Percentiles rank a stretch among this genome's conserved stretches.
Evolutionary conservation across 2,888 invertebrate species (phyloP).

Genomic region (Hydriomena furcata): DNA sequence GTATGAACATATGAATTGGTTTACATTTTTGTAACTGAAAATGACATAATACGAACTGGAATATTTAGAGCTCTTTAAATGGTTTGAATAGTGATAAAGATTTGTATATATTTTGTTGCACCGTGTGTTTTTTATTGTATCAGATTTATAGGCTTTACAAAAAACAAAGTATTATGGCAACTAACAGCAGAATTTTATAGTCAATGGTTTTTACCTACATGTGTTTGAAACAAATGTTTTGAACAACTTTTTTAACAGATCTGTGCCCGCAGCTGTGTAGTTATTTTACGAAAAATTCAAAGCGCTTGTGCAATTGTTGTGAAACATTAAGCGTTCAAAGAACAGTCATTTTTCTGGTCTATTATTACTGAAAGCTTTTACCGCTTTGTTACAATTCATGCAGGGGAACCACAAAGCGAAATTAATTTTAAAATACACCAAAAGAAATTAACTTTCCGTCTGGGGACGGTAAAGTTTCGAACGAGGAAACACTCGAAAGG

Average conservation of each 20-base stretch:
- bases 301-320: constrained; percentile 43
- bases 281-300: constrained; percentile 16
- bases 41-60: constrained; percentile 6
- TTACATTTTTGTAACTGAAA: constrained; percentile 10
- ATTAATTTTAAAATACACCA: constrained; percentile 82
- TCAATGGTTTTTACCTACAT: background rate
- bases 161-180: constrained; percentile 9
- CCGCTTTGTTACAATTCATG: constrained; percentile 70
- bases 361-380: constrained; percentile 71
- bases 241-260: background rate
- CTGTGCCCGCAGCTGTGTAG: background rate
- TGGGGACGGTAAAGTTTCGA: constrained; percentile 71
- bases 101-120: constrained; percentile 2
- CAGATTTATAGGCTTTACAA: constrained; percentile 4
- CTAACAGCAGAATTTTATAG: constrained; percentile 2
- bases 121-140: constrained; percentile 15
- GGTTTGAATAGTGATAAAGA: background rate
- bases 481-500: constrained; percentile 68
- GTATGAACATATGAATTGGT: constrained; percentile 11
- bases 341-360: constrained; percentile 60
- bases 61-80: too few relatives aligned
- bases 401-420: constrained; percentile 77
- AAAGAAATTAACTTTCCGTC: constrained; percentile 80
- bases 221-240: too few relatives aligned
- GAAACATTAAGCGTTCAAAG: constrained; percentile 59